Percentiles rank a stretch among this genome's conserved stretches.
Evolutionary conservation across 2,113 vertebrate species (phyloP).

Genomic region (Cranoglanis bouderius): DNA sequence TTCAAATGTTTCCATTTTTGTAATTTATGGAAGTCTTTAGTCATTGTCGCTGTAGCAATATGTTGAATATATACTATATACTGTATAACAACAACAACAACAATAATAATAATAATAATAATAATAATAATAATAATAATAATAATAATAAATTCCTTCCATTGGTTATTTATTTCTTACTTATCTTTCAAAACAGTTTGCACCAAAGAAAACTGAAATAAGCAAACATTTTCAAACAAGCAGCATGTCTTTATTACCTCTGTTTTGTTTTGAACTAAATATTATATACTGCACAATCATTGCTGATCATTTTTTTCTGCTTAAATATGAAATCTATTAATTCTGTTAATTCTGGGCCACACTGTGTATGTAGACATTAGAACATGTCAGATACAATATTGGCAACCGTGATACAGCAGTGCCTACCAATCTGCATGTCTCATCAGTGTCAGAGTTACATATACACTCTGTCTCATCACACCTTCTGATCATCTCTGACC

Average conservation of each 20-base stretch:
- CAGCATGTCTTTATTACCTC: too few species aligned
- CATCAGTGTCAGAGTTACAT: slow-evolving; percentile 29
- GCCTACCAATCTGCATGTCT: slow-evolving; percentile 33
- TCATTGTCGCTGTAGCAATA: background rate
- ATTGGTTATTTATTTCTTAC: background rate
- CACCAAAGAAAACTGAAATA: background rate
- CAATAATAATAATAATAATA: background rate
- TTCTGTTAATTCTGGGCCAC: background rate
- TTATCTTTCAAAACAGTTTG: background rate
- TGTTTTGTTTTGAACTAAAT: background rate
- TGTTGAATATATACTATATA: background rate
- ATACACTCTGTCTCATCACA: slow-evolving; percentile 19
- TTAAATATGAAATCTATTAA: background rate
- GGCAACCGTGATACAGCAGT: background rate
- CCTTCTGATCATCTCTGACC: slow-evolving; percentile 33
- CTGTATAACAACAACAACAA: background rate
- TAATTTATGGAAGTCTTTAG: background rate
- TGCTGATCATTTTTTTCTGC: background rate
- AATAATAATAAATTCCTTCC: too few species aligned
- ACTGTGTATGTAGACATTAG: background rate
- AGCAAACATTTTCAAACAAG: background rate
- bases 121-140: background rate
- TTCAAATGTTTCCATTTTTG: background rate
- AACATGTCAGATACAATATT: background rate
- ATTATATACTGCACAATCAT: background rate